These are phyloP conservation scores for Numenius phaeopus DNA, from an alignment of 2,797 vertebrate genomes.

Conservation along the genomic window DNA sequence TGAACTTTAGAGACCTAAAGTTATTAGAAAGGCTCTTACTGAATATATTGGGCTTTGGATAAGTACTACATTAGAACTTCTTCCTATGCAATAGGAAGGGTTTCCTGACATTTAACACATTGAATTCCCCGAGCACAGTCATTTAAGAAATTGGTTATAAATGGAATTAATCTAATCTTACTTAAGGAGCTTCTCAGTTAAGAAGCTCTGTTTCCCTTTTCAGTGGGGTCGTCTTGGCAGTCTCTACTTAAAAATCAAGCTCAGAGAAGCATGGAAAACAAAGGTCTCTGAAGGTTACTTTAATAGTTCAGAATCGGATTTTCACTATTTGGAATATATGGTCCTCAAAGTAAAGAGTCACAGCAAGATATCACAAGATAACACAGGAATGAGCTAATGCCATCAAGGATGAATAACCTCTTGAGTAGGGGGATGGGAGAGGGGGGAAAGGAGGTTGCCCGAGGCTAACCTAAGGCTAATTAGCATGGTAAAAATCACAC, in stretches of 20 bases:
- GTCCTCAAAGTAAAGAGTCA: neutral
- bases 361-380: neutral
- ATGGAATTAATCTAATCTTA: conserved; percentile 43
- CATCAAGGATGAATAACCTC: neutral
- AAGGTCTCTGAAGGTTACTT: neutral
- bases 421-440: neutral
- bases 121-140: neutral
- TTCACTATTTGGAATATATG: neutral
- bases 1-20: neutral
- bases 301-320: neutral
- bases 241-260: neutral
- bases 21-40: neutral
- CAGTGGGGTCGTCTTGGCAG: neutral
- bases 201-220: conserved; percentile 18
- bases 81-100: neutral
- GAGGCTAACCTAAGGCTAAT: neutral
- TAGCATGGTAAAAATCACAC: neutral
- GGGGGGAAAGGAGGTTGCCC: neutral
- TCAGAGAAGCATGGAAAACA: neutral
- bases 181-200: conserved; percentile 33
- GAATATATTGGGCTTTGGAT: neutral
- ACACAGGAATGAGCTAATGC: neutral
- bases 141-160: conserved; percentile 39
- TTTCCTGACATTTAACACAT: neutral
- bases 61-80: neutral